Evolutionary conservation across 2,797 vertebrate genomes (phyloP).

Genomic region (Heliangelus exortis): DNA sequence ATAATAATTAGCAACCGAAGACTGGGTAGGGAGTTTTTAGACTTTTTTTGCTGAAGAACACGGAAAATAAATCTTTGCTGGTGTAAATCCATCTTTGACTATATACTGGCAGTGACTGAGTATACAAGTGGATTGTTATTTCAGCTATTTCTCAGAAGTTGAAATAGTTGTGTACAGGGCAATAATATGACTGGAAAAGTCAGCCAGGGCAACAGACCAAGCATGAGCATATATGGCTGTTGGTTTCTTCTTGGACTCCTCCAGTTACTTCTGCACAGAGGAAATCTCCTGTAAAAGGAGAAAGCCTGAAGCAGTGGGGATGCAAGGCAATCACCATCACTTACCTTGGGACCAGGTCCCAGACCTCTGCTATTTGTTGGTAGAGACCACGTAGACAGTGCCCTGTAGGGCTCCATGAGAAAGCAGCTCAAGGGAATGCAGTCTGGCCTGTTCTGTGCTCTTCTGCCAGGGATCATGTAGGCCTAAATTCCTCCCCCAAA

Average conservation of each 20-base stretch:
- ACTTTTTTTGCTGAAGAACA: neutral
- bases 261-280: neutral
- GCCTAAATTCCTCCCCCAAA: constrained; percentile 28
- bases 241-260: neutral
- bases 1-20: neutral
- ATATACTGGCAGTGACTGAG: neutral
- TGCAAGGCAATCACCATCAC: neutral
- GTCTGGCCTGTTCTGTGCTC: constrained; percentile 40
- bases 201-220: neutral
- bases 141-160: neutral
- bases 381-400: neutral
- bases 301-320: neutral
- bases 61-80: neutral
- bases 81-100: neutral
- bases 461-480: neutral
- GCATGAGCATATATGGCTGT: neutral
- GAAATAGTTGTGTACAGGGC: neutral
- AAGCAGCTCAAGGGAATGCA: constrained; percentile 27
- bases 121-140: neutral
- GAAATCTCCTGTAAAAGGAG: neutral
- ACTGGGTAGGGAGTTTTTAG: neutral
- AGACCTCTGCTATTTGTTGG: neutral
- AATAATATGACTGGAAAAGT: neutral
- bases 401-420: neutral
- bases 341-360: neutral